Base-by-base conservation (phyloP, 2,888 invertebrate species). In the Polydrusus cervinus region DNA sequence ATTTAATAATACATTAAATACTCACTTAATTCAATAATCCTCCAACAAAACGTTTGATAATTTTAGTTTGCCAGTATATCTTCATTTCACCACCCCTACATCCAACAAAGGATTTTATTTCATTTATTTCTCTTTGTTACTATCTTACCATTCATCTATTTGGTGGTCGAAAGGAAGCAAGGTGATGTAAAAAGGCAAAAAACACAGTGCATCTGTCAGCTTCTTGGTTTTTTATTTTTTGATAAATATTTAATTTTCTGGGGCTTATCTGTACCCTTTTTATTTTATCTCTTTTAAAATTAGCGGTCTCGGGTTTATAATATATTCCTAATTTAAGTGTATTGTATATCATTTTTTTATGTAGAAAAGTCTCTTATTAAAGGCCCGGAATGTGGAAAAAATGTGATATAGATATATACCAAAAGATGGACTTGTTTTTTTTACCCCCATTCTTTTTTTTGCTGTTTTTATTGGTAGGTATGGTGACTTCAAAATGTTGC, bases 121-220 rank as follows among this genome's bases (percentile, higher is more conserved):
- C 67, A 61, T 68, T 67, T 74, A 68, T 68, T 68, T 47, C 16
- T 53, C 62, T 61, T 40, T 20, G 30, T 49, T 67, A 67, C 67
- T 74, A 74, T 74, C 74, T 74, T 47, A 40, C 68, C 68, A 74
- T 73, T 72, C 72, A 72, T 73, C 72, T 60, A 66, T n/a, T 16
- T 40, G 65, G 65, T 65, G 51, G 45, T 53, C 43, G 53, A 53
- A 62, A 64, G 67, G 67, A 61, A 69, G 62, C 68, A 14, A 43
- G 61, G 40, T 55, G 51, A 47, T 66, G 55, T 71, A 73, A 73
- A 57, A 45, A 67, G 38, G 25, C 61, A 60, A 73, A 72, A 72
- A 73, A 61, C 47, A 67, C 67, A 18, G 14, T 38, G 68, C 68
- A 68, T 68, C 68, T 74, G 74, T 53, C 57, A 57, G 68, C 40